phyloP scores from a whole-genome alignment of 35 echinoderm and acorn worm genomes.

The Lytechinus pictus region DNA sequence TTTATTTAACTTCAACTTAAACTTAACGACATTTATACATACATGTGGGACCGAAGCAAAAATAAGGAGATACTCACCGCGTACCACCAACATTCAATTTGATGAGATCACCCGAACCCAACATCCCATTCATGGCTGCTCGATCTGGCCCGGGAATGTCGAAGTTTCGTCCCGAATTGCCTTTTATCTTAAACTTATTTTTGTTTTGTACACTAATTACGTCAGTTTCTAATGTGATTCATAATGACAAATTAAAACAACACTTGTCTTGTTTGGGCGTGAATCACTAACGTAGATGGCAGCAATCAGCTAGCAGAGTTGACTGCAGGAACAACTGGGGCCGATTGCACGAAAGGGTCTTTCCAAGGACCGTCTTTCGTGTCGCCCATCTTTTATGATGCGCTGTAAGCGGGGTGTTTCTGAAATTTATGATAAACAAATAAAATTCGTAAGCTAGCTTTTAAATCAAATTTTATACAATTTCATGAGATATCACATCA shows the following conservation, averaged over 20 bases:
- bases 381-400: too few relatives aligned
- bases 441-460: too few relatives aligned
- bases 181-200: not conserved
- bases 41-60: conserved; percentile 16
- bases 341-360: too few relatives aligned
- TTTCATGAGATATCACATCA: too few relatives aligned
- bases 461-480: too few relatives aligned
- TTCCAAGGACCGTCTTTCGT: too few relatives aligned
- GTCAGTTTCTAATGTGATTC: not conserved
- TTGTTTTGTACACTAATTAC: not conserved
- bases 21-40: not conserved
- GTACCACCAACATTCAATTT: conserved; percentile 93
- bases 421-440: too few relatives aligned
- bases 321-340: not conserved
- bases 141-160: not conserved
- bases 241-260: too few relatives aligned
- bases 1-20: too few relatives aligned
- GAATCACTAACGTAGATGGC: not conserved
- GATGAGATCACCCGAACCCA: conserved; percentile 76
- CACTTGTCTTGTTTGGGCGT: not conserved
- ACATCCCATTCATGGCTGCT: conserved; percentile 50
- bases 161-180: not conserved
- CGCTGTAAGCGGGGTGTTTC: too few relatives aligned
- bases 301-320: not conserved
- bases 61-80: conserved; percentile 56